Conservation (phyloP, 2,113 vertebrate species). For the Solea solea region DNA sequence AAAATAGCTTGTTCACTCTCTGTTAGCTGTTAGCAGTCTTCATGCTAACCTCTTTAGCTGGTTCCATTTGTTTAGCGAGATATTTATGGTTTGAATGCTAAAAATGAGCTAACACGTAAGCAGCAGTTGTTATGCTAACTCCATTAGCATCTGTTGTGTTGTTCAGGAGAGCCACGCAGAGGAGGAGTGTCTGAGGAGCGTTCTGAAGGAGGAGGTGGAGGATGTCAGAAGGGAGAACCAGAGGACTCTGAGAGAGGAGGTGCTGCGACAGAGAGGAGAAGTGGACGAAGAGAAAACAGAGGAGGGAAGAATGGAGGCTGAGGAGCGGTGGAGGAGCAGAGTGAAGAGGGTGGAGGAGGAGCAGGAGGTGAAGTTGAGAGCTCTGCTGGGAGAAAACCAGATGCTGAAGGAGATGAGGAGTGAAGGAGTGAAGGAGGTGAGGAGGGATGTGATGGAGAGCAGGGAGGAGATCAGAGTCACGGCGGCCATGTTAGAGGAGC, state of each 20-base stretch:
- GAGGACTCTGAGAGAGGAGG: conserved; percentile 20
- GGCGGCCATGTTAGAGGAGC: conserved; percentile 43
- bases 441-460: not conserved
- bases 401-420: conserved; percentile 28
- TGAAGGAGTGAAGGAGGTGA: conserved; percentile 37
- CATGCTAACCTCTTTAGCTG: not conserved
- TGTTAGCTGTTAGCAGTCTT: not conserved
- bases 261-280: conserved; percentile 36
- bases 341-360: conserved; percentile 22
- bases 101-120: no score
- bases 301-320: conserved; percentile 48
- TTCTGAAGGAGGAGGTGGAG: conserved; percentile 59
- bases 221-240: conserved; percentile 45
- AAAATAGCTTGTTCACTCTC: no score
- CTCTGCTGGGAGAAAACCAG: conserved; percentile 12
- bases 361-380: conserved; percentile 19
- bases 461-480: conserved; percentile 31
- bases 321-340: conserved; percentile 29
- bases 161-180: conserved; percentile 69
- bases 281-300: conserved; percentile 68
- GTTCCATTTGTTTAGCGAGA: no score
- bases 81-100: not conserved
- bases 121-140: not conserved
- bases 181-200: conserved; percentile 62
- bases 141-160: not conserved